phyloP scores from a whole-genome alignment of 1,140 invertebrate genomes.

The Drosophila repletoides region DNA sequence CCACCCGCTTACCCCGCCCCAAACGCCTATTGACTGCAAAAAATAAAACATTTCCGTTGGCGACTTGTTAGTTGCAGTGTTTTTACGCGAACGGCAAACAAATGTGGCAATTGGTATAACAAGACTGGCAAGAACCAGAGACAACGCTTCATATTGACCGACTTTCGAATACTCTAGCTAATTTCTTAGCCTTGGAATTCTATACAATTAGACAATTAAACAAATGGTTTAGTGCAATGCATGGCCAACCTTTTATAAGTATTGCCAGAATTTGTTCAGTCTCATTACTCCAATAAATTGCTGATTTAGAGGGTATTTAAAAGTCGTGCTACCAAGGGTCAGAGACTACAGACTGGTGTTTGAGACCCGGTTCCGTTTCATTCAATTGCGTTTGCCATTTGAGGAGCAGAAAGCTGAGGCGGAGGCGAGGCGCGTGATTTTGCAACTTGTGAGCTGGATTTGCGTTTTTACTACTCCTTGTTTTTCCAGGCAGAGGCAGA shows the following conservation, averaged over 20 bases:
- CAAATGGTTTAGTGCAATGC: too few species aligned
- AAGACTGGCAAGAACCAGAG: constrained; percentile 6
- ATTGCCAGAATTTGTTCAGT: too few species aligned
- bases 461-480: constrained; percentile 68
- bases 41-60: constrained; percentile 28
- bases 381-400: constrained; percentile 47
- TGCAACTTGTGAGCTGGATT: constrained; percentile 74
- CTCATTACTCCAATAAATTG: too few species aligned
- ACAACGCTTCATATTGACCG: neutral
- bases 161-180: constrained; percentile 5
- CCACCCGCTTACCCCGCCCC: neutral
- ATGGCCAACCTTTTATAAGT: too few species aligned
- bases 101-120: constrained; percentile 37
- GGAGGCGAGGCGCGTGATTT: constrained; percentile 74
- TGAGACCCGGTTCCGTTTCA: constrained; percentile 33
- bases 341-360: neutral
- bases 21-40: constrained; percentile 4
- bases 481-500: constrained; percentile 4
- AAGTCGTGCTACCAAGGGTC: too few species aligned
- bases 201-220: too few species aligned
- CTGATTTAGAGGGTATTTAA: neutral
- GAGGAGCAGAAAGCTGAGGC: too few species aligned
- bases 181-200: too few species aligned
- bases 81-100: constrained; percentile 38
- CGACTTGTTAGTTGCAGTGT: constrained; percentile 40